phyloP scores from a whole-genome alignment of 2,113 vertebrate genomes.

The Phocoena sinus region DNA sequence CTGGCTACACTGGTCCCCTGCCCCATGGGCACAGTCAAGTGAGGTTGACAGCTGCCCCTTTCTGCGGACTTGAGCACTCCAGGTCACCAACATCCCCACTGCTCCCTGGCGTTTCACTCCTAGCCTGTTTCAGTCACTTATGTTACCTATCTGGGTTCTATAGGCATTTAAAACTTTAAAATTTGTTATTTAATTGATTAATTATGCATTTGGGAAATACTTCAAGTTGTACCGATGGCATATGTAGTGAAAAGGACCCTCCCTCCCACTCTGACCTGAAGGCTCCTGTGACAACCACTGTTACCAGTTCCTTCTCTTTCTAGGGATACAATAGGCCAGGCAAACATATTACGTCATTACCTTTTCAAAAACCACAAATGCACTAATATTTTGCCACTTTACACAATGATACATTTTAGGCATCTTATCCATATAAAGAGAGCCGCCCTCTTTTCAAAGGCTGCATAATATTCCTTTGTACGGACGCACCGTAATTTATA shows the following conservation, averaged over 20 bases:
- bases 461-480: neutral
- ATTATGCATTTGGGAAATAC: neutral
- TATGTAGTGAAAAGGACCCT: neutral
- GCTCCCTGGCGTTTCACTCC: neutral
- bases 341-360: neutral
- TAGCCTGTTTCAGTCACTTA: neutral
- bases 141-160: neutral
- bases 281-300: neutral
- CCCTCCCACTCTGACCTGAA: neutral
- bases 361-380: neutral
- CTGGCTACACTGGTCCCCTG: neutral
- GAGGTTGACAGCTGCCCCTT: neutral
- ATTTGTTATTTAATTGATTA: neutral
- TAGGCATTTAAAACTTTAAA: neutral
- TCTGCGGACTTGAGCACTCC: neutral
- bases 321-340: neutral
- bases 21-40: neutral
- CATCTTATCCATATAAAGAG: neutral
- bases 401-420: neutral
- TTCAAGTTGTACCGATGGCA: neutral
- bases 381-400: neutral
- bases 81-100: neutral
- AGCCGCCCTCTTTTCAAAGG: neutral
- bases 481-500: neutral
- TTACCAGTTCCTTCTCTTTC: neutral